A percentile compares a stretch with the other conserved stretches of the same genome.
Conservation (phyloP, 2,113 vertebrate species). For the Saiga tatarica region DNA sequence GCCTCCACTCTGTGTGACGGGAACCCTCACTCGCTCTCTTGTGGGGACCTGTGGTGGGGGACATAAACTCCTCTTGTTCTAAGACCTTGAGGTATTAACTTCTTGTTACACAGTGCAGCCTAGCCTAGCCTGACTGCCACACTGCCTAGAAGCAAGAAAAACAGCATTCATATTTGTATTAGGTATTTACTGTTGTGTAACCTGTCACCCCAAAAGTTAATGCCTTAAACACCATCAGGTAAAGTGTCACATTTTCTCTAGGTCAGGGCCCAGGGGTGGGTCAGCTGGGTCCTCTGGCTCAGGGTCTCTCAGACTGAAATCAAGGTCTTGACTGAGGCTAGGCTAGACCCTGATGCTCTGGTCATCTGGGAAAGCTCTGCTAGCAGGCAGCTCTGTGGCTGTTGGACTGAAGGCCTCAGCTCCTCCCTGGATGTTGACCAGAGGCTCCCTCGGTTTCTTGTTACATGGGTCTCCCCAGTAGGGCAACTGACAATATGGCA, state of each 20-base stretch:
- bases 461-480: accelerated
- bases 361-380: not conserved
- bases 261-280: accelerated
- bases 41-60: not conserved
- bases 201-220: not conserved
- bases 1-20: not conserved
- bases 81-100: not conserved
- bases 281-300: not conserved
- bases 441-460: not conserved
- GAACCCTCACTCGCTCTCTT: accelerated
- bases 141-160: not conserved
- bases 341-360: too few relatives aligned
- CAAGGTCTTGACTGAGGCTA: not conserved
- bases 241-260: not conserved
- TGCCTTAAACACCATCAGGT: accelerated
- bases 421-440: too few relatives aligned
- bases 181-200: too few relatives aligned
- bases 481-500: not conserved
- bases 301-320: not conserved
- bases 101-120: not conserved
- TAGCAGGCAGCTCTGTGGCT: not conserved
- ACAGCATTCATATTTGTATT: not conserved
- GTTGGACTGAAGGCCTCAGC: not conserved
- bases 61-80: not conserved
- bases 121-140: too few relatives aligned